These are phyloP conservation scores for Mesorhabditis belari DNA, from an alignment of 2,888 invertebrate species.

Conservation along the genomic window DNA sequence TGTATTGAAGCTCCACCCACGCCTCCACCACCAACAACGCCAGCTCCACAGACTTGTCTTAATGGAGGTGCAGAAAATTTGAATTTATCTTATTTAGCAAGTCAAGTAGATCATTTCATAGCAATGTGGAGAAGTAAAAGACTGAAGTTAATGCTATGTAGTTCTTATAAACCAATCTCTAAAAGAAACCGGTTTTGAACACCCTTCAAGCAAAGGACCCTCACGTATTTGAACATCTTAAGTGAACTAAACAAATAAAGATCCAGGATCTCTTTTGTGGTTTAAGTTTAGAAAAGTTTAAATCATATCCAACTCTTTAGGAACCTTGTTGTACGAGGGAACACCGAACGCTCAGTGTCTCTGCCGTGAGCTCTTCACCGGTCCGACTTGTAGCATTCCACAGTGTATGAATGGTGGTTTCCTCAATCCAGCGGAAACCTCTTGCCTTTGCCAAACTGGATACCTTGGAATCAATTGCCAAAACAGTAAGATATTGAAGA, in stretches of 20 bases:
- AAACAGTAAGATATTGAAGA: slow-evolving; percentile 14
- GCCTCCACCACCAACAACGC: slow-evolving; percentile 17
- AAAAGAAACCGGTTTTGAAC: no score
- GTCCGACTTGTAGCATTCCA: slow-evolving; percentile 24
- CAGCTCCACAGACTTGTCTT: slow-evolving; percentile 3
- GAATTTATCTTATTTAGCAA: no score
- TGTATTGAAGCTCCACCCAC: slow-evolving; percentile 20
- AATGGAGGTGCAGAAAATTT: background rate
- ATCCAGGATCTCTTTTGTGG: no score
- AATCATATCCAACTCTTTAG: slow-evolving; percentile 26
- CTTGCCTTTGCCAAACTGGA: slow-evolving; percentile 25
- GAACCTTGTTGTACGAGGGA: slow-evolving; percentile 15
- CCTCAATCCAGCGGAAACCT: slow-evolving; percentile 11
- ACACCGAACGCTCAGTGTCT: slow-evolving; percentile 23
- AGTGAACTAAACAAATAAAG: no score
- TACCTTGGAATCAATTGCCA: slow-evolving; percentile 34
- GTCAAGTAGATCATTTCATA: no score
- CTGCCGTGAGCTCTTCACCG: slow-evolving; percentile 32
- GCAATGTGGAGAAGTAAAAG: no score
- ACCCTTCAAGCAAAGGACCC: no score
- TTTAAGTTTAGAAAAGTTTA: no score
- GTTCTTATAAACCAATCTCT: no score
- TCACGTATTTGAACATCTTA: no score
- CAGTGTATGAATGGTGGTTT: slow-evolving; percentile 42
- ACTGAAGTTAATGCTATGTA: no score